phyloP scores from a whole-genome alignment of 2,888 invertebrate genomes.

The Melieria crassipennis region DNA sequence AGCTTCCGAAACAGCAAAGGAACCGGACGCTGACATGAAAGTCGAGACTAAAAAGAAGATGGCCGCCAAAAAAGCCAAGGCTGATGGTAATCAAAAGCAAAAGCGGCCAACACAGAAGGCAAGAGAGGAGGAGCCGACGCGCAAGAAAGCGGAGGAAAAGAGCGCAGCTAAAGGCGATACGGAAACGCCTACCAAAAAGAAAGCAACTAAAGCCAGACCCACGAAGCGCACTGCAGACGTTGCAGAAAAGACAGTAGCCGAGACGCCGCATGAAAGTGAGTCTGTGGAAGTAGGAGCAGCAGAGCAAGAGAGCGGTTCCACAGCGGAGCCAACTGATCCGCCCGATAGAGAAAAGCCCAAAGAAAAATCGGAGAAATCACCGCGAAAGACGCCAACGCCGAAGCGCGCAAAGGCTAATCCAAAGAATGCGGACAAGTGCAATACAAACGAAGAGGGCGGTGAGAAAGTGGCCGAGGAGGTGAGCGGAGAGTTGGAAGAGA shows the following conservation, averaged over 20 bases:
- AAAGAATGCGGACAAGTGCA: constrained; percentile 37
- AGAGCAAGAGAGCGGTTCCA: constrained; percentile 2
- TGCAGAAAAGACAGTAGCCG: neutral
- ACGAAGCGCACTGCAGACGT: neutral
- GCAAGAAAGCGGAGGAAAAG: constrained; percentile 8
- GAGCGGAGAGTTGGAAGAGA: constrained; percentile 34
- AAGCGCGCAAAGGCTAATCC: constrained; percentile 29
- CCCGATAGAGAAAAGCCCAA: constrained; percentile 24
- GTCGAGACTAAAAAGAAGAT: constrained; percentile 12
- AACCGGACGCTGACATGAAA: constrained; percentile 15
- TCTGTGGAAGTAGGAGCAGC: constrained; percentile 7
- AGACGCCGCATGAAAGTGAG: constrained; percentile 1
- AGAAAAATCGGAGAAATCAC: constrained; percentile 39
- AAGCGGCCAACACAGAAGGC: neutral
- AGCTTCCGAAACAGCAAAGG: constrained; percentile 4
- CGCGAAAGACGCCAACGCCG: constrained; percentile 39
- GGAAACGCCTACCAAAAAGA: constrained; percentile 34
- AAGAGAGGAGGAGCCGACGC: neutral
- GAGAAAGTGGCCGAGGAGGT: constrained; percentile 16
- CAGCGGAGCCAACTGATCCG: constrained; percentile 21
- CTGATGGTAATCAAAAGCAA: constrained; percentile 8
- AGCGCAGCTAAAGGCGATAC: neutral
- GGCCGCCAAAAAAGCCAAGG: constrained; percentile 15
- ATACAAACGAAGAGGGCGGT: constrained; percentile 19
- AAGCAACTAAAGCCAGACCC: constrained; percentile 35